Evolutionary conservation across 2,113 vertebrate genomes (phyloP).

Genomic region (Piaya cayana): DNA sequence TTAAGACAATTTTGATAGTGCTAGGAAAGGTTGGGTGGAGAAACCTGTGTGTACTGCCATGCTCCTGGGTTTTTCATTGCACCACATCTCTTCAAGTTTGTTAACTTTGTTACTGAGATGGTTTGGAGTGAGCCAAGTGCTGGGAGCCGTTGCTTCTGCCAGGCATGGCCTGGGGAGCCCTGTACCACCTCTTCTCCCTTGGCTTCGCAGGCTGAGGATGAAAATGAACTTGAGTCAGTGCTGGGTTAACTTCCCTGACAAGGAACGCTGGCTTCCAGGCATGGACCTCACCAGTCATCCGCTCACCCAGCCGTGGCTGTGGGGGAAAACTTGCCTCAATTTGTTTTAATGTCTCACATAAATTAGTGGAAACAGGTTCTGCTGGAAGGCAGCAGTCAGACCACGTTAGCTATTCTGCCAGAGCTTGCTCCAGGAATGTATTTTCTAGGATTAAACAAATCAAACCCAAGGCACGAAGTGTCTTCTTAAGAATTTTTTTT

Average conservation of each 20-base stretch:
- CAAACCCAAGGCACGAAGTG: background rate
- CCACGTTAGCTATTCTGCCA: background rate
- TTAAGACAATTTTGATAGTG: background rate
- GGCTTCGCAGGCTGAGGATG: background rate
- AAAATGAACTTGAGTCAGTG: background rate
- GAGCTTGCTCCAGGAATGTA: fast-evolving
- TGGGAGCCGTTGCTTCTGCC: background rate
- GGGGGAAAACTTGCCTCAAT: background rate
- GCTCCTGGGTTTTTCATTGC: background rate
- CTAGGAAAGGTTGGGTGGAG: background rate
- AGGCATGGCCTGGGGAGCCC: fast-evolving
- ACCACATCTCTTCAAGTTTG: fast-evolving
- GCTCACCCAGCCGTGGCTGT: fast-evolving
- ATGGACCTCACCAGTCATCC: fast-evolving
- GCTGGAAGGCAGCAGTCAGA: background rate
- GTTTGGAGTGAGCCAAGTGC: background rate
- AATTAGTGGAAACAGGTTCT: fast-evolving
- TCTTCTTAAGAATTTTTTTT: fast-evolving
- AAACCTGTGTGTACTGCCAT: background rate
- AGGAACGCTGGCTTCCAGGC: background rate
- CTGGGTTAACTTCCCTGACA: fast-evolving
- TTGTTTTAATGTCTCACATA: fast-evolving
- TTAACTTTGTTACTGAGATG: background rate
- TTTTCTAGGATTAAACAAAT: background rate
- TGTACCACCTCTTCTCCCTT: fast-evolving